These are phyloP conservation scores for Microdon myrmicae DNA, from an alignment of 2,888 invertebrate genomes.

Conservation along the genomic window DNA sequence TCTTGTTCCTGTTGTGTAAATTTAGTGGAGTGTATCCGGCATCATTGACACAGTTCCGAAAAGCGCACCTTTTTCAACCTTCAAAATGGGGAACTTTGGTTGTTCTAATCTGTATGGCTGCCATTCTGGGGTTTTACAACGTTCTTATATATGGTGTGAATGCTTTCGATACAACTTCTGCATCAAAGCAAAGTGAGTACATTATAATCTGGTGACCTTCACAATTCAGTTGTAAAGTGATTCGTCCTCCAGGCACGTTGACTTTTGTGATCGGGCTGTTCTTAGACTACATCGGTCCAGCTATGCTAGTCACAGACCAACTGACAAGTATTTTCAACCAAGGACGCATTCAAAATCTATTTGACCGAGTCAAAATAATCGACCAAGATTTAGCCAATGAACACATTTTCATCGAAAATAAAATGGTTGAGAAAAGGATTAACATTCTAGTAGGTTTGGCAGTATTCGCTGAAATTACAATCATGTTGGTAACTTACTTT, in stretches of 20 bases:
- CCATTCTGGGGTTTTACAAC: constrained; percentile 59
- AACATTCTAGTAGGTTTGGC: constrained; percentile 58
- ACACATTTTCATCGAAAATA: constrained; percentile 60
- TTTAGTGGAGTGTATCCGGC: constrained; percentile 63
- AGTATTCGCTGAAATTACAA: constrained; percentile 58
- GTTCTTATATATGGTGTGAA: constrained; percentile 60
- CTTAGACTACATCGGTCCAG: constrained; percentile 64
- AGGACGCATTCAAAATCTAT: constrained; percentile 58
- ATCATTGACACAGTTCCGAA: constrained; percentile 57
- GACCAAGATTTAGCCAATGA: constrained; percentile 62
- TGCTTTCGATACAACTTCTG: constrained; percentile 59
- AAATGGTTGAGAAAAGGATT: constrained; percentile 56
- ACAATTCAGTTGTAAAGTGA: background rate
- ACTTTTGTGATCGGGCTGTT: constrained; percentile 66
- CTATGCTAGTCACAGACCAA: constrained; percentile 66
- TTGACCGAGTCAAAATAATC: constrained; percentile 61
- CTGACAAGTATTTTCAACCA: constrained; percentile 63
- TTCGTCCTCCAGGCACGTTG: constrained; percentile 58
- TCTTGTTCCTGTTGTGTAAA: constrained; percentile 62
- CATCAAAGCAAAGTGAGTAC: constrained; percentile 61
- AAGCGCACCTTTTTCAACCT: constrained; percentile 57
- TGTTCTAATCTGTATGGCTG: constrained; percentile 55
- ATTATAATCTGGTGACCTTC: background rate
- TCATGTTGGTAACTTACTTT: constrained; percentile 58
- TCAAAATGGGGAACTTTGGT: constrained; percentile 60